Conservation (phyloP, 2,797 vertebrate species). For the Eospalax fontanierii region DNA sequence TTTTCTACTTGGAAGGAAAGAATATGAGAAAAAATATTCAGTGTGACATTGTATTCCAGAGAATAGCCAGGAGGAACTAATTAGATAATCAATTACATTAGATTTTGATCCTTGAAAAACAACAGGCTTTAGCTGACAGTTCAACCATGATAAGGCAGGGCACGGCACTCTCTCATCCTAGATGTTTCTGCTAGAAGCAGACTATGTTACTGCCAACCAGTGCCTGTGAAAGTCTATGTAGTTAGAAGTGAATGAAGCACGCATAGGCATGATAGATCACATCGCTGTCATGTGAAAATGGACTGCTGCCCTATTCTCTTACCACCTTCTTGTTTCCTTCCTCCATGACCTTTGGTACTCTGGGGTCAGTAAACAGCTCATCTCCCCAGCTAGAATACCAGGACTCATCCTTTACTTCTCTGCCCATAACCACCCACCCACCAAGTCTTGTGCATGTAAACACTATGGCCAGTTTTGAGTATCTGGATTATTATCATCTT, state of each 20-base stretch:
- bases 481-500: too few relatives aligned
- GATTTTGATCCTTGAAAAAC: constrained; percentile 31
- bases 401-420: not conserved
- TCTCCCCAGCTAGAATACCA: not conserved
- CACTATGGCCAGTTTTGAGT: not conserved
- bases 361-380: not conserved
- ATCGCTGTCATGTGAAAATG: not conserved
- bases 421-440: not conserved
- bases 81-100: constrained; percentile 3
- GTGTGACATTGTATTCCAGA: constrained; percentile 17
- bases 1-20: constrained; percentile 63
- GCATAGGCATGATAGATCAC: not conserved
- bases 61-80: constrained; percentile 49
- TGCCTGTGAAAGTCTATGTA: not conserved
- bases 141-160: not conserved
- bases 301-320: not conserved
- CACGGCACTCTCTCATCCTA: not conserved
- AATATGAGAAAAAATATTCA: not conserved
- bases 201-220: not conserved
- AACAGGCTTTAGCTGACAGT: not conserved
- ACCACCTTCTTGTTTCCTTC: not conserved
- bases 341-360: too few relatives aligned
- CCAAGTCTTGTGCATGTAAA: not conserved
- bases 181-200: not conserved
- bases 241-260: not conserved